Base-by-base conservation (phyloP, 2,888 invertebrate species). In the Volucella inflata region DNA sequence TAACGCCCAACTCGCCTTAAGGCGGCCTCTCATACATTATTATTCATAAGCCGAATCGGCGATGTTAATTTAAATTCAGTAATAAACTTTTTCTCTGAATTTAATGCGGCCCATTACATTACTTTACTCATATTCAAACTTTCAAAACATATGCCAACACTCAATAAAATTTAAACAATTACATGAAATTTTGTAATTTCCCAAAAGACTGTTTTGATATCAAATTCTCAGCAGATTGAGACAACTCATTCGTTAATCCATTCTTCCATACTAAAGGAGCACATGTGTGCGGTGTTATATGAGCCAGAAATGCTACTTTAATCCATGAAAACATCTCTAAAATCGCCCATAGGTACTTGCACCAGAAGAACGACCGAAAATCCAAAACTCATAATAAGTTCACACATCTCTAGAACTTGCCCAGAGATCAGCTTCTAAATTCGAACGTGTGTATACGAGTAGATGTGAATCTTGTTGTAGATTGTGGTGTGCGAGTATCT, bases 301-400 rank as follows among this genome's bases (percentile, higher is more conserved):
- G 75, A 78, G 48, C 80, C 75, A 65, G 48, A 80, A 84, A 71
- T 79, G 75, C 80, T 75, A 77, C 76, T 85, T 81, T 67, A 85
- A 80, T 71, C 80, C 65, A 76, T 80, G 71, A 67, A 75, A 80
- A 70, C 68, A 65, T 76, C 80, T 42, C 60, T 60, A 40, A 76
- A 81, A 80, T 81, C 60, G 53, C 72, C 62, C 62, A 72, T 67
- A 80, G 80, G 59, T 62, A 40, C 48, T 55, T 64, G 55, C 48
- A 42, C 12, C 30, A 44, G 1, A 40, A 48, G 21, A 50, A 8
- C 9, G 10, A 64, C 59, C 36, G 21, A 71, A 65, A 70, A 55
- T 48, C 44, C 64, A 78, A 30, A 78, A 81, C 62, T 85, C 68
- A 67, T 85, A 85, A 81, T 64, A 85, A 85, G 85, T 85, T 85